These are phyloP conservation scores for Kryptolebias marmoratus DNA, from an alignment of 2,113 vertebrate species.

Conservation along the genomic window DNA sequence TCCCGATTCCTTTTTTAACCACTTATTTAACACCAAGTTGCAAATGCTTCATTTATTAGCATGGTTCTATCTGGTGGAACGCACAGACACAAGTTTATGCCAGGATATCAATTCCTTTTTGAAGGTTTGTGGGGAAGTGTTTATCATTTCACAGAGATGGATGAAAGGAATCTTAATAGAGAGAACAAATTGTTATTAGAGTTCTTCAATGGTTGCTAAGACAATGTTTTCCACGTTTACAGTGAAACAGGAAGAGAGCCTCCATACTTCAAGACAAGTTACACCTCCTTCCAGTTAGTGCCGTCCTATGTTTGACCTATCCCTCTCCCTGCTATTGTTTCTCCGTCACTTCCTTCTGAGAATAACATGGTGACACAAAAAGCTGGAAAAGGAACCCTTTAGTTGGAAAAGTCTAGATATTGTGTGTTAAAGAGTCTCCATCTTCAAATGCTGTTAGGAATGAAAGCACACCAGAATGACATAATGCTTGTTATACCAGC, in stretches of 20 bases:
- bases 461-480: neutral
- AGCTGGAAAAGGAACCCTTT: neutral
- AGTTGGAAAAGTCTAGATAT: neutral
- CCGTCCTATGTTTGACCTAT: constrained; percentile 14
- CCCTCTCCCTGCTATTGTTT: constrained; percentile 32
- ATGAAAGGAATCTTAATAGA: constrained; percentile 48
- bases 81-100: constrained; percentile 10
- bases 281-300: constrained; percentile 15
- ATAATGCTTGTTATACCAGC: neutral
- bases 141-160: constrained; percentile 46
- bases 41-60: neutral
- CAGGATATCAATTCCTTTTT: constrained; percentile 37
- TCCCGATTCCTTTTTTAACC: neutral
- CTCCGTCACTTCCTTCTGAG: neutral
- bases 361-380: neutral
- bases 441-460: neutral
- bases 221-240: constrained; percentile 26
- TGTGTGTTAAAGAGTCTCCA: neutral
- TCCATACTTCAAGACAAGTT: constrained; percentile 33
- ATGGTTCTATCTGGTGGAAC: neutral
- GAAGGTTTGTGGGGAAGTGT: constrained; percentile 38
- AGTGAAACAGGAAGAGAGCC: constrained; percentile 50
- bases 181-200: constrained; percentile 31
- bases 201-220: constrained; percentile 46
- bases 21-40: neutral